Conservation (phyloP, 2,888 invertebrate species). For the Mylabris sibirica region DNA sequence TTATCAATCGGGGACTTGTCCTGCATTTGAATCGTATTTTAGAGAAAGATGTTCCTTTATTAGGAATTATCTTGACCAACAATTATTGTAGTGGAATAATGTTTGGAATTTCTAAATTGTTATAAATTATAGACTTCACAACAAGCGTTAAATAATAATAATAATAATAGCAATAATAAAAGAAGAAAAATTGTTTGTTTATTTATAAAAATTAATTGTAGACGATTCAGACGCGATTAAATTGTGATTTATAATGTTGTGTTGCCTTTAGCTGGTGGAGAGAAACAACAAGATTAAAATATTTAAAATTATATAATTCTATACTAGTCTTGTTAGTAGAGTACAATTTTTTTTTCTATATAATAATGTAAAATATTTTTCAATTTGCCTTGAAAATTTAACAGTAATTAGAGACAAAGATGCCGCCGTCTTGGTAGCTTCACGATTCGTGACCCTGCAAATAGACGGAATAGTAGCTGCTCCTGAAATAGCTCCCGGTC, state of each 20-base stretch:
- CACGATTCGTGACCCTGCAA: conserved; percentile 43
- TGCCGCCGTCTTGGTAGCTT: conserved; percentile 41
- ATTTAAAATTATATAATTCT: neutral
- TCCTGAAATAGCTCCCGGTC: conserved; percentile 30
- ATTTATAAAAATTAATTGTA: conserved; percentile 8
- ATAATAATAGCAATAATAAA: neutral
- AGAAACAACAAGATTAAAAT: neutral
- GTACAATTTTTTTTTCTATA: neutral
- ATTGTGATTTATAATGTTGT: neutral
- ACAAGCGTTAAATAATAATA: neutral
- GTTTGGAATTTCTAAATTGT: conserved; percentile 4
- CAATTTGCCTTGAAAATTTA: conserved; percentile 39
- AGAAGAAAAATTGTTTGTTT: neutral
- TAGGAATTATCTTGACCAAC: neutral
- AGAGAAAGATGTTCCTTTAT: conserved; percentile 14
- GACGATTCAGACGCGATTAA: neutral
- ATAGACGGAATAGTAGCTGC: conserved; percentile 34
- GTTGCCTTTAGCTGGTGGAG: neutral
- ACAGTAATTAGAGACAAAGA: conserved; percentile 49
- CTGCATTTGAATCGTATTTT: conserved; percentile 26
- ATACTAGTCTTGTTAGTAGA: neutral
- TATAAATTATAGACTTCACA: neutral
- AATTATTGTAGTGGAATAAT: neutral
- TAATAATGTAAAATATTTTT: neutral
- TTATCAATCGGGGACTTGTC: conserved; percentile 33